phyloP scores from a whole-genome alignment of 2,888 invertebrate genomes.

The Spilosoma lubricipeda region DNA sequence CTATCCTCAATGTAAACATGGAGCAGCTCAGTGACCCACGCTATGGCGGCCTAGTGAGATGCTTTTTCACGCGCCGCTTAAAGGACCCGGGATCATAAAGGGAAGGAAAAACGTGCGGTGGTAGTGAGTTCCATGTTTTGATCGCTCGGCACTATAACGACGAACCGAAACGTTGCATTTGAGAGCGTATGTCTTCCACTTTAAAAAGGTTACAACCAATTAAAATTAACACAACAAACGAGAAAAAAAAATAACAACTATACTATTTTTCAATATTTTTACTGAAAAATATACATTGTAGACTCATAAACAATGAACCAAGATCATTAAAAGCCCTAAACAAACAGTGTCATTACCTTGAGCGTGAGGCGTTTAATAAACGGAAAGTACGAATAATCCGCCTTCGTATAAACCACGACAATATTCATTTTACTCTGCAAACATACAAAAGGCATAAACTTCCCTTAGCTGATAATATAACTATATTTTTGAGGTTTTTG shows the following conservation, averaged over 20 bases:
- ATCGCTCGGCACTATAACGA: too few relatives aligned
- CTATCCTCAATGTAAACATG: too few relatives aligned
- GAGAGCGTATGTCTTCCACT: too few relatives aligned
- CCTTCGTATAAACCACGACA: background rate
- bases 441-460: background rate
- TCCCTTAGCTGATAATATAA: background rate
- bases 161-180: too few relatives aligned
- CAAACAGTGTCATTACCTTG: background rate
- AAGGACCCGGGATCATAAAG: too few relatives aligned
- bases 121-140: too few relatives aligned
- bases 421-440: background rate
- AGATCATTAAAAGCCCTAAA: background rate
- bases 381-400: background rate
- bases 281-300: background rate
- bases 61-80: too few relatives aligned
- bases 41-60: too few relatives aligned
- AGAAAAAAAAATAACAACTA: background rate
- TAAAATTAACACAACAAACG: too few relatives aligned
- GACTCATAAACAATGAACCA: background rate
- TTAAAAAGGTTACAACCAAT: too few relatives aligned
- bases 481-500: background rate
- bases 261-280: background rate
- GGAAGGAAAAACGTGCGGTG: too few relatives aligned
- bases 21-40: too few relatives aligned
- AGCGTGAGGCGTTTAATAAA: background rate